Base-by-base conservation (phyloP, 2,797 vertebrate species). In the Synaphobranchus kaupii region DNA sequence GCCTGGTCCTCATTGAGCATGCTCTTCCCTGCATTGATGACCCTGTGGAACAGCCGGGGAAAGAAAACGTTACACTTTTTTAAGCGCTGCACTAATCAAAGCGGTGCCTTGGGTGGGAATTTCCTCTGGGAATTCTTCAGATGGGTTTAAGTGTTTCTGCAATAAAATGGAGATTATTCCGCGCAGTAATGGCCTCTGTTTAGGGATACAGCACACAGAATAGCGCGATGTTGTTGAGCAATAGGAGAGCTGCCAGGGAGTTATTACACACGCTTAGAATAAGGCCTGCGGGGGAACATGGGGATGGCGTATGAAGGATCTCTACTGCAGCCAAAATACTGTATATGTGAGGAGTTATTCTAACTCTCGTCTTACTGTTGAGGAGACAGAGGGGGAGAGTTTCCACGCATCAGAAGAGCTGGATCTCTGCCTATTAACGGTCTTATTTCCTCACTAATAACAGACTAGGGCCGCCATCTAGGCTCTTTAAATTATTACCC, bases 1-100 rank as follows among this genome's bases (percentile, higher is more conserved):
- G 98, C 99, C 95, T 99, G 98, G 94, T 99, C 99, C 93, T 99
- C 99, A 0, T 99, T 99, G 94, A 99, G 96, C 93, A 98, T 97
- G 95, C 99, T 99, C 95, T 99, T 99, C 86, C 99, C 99, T 0
- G 98, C 98, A 50, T 99, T 99, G 93, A 99, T 98, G 92, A 98
- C 98, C 95, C 98, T 99, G 95, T 76, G 28, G 54, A 0, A 86
- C 58, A 84, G 8, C 93, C 48, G 86, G 50, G 28, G 25, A 15
- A 4, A 66, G 5, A 6, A 60, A 60, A 17, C 58, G 17, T 56
- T 56, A 9, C 31, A 28, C 31, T 71, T 78, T 4, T 13, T 78
- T 22, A 78, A 78, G 39, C 3, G 28, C 7, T 22, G 10, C 6
- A 66, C 25, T 22, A 68, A n/a, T 56, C 28, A 71, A 47, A 76